phyloP scores from a whole-genome alignment of 2,797 vertebrate species.

The Cynodonichthys magdalenae region DNA sequence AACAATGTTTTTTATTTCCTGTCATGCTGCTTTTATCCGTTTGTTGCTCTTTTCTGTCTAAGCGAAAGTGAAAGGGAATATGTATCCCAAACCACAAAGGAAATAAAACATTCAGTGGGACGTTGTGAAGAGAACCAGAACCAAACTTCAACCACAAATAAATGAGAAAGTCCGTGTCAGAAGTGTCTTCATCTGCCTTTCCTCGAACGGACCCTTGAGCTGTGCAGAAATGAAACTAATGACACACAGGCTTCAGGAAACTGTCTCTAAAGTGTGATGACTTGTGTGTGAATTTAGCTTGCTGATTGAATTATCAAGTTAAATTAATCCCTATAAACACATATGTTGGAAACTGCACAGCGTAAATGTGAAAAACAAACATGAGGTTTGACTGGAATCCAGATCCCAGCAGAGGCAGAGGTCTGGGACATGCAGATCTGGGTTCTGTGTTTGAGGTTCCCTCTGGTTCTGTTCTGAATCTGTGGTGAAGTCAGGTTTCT shows the following conservation, averaged over 20 bases:
- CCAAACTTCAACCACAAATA: not conserved
- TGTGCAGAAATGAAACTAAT: not conserved
- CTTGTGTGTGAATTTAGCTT: not conserved
- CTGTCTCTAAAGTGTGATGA: not conserved
- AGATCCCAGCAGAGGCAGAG: constrained; percentile 35
- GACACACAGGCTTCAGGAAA: not conserved
- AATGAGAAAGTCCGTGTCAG: not conserved
- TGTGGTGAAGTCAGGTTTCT: constrained; percentile 71
- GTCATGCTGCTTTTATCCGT: not conserved
- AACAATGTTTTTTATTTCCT: not conserved
- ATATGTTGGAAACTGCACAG: constrained; percentile 19
- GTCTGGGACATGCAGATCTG: constrained; percentile 48
- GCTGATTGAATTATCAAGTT: constrained; percentile 10
- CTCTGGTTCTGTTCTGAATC: constrained; percentile 56
- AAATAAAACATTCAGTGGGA: not conserved
- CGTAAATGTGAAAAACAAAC: constrained; percentile 45
- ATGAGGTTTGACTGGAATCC: constrained; percentile 46
- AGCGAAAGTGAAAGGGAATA: not conserved
- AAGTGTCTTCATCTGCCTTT: not conserved
- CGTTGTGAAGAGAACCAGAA: not conserved
- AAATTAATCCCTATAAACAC: constrained; percentile 10
- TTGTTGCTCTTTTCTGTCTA: not conserved
- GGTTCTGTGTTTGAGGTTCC: constrained; percentile 57
- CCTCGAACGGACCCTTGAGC: not conserved
- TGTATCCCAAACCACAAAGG: not conserved